These are phyloP conservation scores for Anneissia japonica DNA, from an alignment of 35 echinoderm and acorn worm species.

Conservation along the genomic window DNA sequence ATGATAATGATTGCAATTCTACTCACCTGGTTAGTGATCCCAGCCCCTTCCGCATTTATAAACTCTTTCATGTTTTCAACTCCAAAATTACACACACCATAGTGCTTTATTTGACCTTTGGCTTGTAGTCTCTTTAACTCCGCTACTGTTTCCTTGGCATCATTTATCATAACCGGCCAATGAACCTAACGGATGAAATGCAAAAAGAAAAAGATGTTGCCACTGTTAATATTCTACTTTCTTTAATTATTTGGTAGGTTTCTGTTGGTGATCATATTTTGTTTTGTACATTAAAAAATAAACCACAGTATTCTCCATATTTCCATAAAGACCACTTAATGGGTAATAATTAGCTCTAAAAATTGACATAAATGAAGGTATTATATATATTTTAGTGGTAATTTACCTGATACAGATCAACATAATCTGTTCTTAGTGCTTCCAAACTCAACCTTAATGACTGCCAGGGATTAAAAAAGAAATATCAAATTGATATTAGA, in stretches of 20 bases:
- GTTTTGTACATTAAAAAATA: too few species aligned
- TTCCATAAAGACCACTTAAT: too few species aligned
- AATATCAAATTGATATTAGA: not conserved
- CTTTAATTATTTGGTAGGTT: too few species aligned
- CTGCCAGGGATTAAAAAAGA: not conserved
- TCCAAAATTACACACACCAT: constrained; percentile 57
- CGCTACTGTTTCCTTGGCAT: constrained; percentile 32
- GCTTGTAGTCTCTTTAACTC: constrained; percentile 37
- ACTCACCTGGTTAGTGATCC: constrained; percentile 29
- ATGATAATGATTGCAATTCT: too few species aligned
- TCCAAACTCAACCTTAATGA: constrained; percentile 28
- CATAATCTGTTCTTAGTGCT: constrained; percentile 45
- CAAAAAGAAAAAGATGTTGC: not conserved
- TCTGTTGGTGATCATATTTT: too few species aligned
- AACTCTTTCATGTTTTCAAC: constrained; percentile 17
- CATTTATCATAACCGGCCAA: constrained; percentile 38
- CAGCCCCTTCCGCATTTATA: not conserved
- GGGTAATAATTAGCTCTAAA: too few species aligned
- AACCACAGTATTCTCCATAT: too few species aligned
- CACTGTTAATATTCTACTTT: too few species aligned
- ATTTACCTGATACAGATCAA: constrained; percentile 45
- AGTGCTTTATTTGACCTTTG: constrained; percentile 28
- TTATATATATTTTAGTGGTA: not conserved
- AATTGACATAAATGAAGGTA: too few species aligned
- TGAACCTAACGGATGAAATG: constrained; percentile 5